phyloP scores from a whole-genome alignment of 2,888 invertebrate species.

The Drosophila glabriapex region DNA sequence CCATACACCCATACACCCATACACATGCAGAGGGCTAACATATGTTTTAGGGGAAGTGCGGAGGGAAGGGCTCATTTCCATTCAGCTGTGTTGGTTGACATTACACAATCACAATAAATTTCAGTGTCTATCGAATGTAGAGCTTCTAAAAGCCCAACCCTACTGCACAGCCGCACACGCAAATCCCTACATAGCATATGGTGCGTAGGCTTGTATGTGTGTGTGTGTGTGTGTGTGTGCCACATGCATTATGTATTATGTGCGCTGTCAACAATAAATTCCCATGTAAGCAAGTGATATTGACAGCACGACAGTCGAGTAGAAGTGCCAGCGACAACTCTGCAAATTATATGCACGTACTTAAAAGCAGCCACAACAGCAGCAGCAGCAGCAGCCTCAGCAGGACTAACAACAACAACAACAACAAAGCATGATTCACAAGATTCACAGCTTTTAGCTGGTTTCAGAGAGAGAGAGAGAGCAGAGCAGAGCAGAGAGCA shows the following conservation, averaged over 20 bases:
- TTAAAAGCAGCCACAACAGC: constrained; percentile 63
- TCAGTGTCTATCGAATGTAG: constrained; percentile 73
- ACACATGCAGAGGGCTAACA: constrained; percentile 11
- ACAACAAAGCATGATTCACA: constrained; percentile 13
- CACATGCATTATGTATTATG: constrained; percentile 76
- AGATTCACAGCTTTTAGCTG: constrained; percentile 6
- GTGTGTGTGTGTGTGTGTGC: constrained; percentile 21
- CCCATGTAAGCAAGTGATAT: constrained; percentile 79
- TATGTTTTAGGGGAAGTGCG: constrained; percentile 15
- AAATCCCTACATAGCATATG: constrained; percentile 17
- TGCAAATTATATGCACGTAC: constrained; percentile 79
- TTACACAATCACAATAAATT: constrained; percentile 77
- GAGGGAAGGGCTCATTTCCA: constrained; percentile 49
- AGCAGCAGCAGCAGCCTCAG: constrained; percentile 38
- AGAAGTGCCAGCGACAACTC: constrained; percentile 47
- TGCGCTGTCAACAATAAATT: constrained; percentile 79
- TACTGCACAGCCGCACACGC: constrained; percentile 5
- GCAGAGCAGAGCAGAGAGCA: not conserved
- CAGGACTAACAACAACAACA: not conserved
- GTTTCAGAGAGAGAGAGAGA: too few species aligned
- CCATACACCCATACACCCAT: not conserved
- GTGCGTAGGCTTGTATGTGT: constrained; percentile 6
- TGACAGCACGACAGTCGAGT: constrained; percentile 60
- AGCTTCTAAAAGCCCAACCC: constrained; percentile 45
- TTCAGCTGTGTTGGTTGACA: constrained; percentile 57